Base-by-base conservation (phyloP, 2,797 vertebrate genomes). In the Semotilus atromaculatus region DNA sequence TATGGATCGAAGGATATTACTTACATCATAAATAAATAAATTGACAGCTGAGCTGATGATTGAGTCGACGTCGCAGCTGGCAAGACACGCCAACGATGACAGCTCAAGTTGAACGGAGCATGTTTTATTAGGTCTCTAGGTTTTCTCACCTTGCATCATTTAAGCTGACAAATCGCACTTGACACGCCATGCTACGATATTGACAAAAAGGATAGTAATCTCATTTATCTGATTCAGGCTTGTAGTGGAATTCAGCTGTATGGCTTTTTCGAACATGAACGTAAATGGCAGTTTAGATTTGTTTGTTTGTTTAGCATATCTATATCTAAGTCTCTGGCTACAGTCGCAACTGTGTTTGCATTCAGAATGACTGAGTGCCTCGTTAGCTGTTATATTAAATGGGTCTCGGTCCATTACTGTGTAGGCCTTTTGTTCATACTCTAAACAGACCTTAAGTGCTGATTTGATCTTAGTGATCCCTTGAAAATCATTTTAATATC, bases 131-230 rank as follows among this genome's bases (percentile, higher is more conserved):
- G 72, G 72, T 79, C 71, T 83, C 78, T 82, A 34, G 85, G 82
- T 80, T 88, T 88, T 80, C 71, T 83, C 84, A 80, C 60, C 84
- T 85, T 88, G 84, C 76, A 85, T 88, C 87, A 86, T 83, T 88
- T 86, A 84, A 78, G 81, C 31, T 78, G 82, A 86, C 81, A 88
- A 86, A 86, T 80, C 70, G 36, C 81, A 84, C 81, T 83, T 88
- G 81, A 86, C 78, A 76, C 70, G 14, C 72, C 82, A 84, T 77
- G 87, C 79, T 81, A 73, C 51, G 60, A 64, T 85, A 84, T 86
- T 84, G 75, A 84, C 83, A 78, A 79, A 72, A 84, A 53, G 53
- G 75, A 78, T 84, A 62, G 66, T 84, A 36, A 84, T 84, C 83
- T 78, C 75, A 84, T 84, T 84, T 79, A 84, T 84, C 83, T 72